Evolutionary conservation across 2,888 invertebrate species (phyloP).

Genomic region (Ochropleura plecta): DNA sequence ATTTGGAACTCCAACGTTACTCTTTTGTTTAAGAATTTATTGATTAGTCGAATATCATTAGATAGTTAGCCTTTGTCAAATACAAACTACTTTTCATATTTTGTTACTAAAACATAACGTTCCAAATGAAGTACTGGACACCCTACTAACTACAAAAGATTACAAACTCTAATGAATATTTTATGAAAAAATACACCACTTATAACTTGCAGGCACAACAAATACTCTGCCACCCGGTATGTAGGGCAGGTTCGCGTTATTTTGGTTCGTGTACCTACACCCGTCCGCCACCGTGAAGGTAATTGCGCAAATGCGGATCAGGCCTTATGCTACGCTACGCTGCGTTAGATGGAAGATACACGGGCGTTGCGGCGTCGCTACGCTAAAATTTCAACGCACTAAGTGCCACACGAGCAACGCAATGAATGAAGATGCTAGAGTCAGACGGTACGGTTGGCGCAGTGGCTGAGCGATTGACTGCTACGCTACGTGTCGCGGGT

Average conservation of each 20-base stretch:
- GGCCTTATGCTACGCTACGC: slow-evolving; percentile 57
- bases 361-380: not conserved
- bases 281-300: slow-evolving; percentile 62
- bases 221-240: slow-evolving; percentile 50
- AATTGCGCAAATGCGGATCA: slow-evolving; percentile 66
- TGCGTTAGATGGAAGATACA: slow-evolving; percentile 29
- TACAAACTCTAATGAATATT: not conserved
- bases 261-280: slow-evolving; percentile 67
- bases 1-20: not conserved
- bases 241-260: slow-evolving; percentile 70
- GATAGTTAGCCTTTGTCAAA: not conserved
- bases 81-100: not conserved
- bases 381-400: not conserved
- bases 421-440: not conserved
- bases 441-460: too few species aligned
- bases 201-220: slow-evolving; percentile 31
- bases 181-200: not conserved
- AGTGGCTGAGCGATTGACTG: too few species aligned
- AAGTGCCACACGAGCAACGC: not conserved
- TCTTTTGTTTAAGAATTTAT: not conserved
- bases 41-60: not conserved
- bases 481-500: too few species aligned
- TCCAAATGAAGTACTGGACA: not conserved
- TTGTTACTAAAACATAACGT: not conserved
- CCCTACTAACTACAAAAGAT: too few species aligned